Percentiles rank a stretch among this genome's conserved stretches.
Evolutionary conservation across 2,888 invertebrate species (phyloP).

Genomic region (Hirtodrosophila confusa): DNA sequence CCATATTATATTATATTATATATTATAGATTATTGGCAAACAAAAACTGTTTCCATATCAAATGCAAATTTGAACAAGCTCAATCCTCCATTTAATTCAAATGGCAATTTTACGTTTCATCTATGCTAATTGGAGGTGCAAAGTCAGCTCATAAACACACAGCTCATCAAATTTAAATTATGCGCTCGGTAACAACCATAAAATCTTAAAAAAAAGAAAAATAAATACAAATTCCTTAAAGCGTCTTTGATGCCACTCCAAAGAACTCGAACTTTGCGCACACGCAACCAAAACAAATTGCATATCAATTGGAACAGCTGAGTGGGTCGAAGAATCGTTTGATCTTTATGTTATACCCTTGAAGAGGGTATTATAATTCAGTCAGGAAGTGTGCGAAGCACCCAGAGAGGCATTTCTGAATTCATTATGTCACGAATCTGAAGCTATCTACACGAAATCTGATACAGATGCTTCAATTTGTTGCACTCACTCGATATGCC

Average conservation of each 20-base stretch:
- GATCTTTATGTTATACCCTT: not conserved
- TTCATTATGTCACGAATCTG: no score
- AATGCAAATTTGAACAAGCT: slow-evolving; percentile 19
- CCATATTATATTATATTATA: slow-evolving; percentile 18
- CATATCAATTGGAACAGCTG: slow-evolving; percentile 22
- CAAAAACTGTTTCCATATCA: not conserved
- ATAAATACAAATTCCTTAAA: slow-evolving; percentile 15
- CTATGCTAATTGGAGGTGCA: slow-evolving; percentile 57
- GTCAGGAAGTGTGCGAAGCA: not conserved
- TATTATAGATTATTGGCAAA: not conserved
- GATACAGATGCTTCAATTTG: no score
- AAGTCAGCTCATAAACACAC: slow-evolving; percentile 40
- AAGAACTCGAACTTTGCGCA: slow-evolving; percentile 26
- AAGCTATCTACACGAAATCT: no score
- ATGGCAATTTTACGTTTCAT: slow-evolving; percentile 17
- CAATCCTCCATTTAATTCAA: slow-evolving; percentile 7
- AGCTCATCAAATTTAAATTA: slow-evolving; percentile 49
- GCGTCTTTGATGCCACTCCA: slow-evolving; percentile 19
- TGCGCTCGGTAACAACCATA: slow-evolving; percentile 23
- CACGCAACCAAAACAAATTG: slow-evolving; percentile 37
- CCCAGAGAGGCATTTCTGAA: no score
- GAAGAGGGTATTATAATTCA: not conserved
- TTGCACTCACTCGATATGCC: no score
- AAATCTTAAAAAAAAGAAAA: slow-evolving; percentile 6
- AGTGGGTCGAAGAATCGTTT: slow-evolving; percentile 10